Percentiles rank a stretch among this genome's conserved stretches.
Conservation (phyloP, 2,797 vertebrate genomes). For the Orientallactaga sibirica region DNA sequence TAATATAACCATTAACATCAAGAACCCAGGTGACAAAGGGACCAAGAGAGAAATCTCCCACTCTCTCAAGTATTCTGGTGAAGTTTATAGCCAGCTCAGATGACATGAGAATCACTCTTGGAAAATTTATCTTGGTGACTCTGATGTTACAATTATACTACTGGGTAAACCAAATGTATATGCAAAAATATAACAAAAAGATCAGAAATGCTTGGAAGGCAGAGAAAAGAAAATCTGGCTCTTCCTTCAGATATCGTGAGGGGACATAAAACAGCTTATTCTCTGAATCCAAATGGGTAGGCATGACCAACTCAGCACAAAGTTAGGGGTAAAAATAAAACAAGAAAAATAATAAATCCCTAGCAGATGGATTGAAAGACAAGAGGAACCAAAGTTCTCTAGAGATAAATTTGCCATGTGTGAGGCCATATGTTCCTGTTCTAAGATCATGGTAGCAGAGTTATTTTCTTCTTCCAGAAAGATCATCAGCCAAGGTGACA, state of each 20-base stretch:
- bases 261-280: background rate
- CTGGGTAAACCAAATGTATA: background rate
- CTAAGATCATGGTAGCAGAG: background rate
- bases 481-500: background rate
- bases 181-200: background rate
- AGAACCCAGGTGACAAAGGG: background rate
- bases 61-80: background rate
- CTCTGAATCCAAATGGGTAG: conserved; percentile 39
- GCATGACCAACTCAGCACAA: conserved; percentile 31
- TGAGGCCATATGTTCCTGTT: conserved; percentile 27
- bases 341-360: conserved; percentile 28
- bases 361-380: conserved; percentile 48
- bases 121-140: conserved; percentile 25
- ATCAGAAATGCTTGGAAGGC: background rate
- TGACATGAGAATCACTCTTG: background rate
- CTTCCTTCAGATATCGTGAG: background rate
- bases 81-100: background rate
- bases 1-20: background rate
- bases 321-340: background rate
- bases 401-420: conserved; percentile 23
- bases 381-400: conserved; percentile 35
- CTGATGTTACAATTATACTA: conserved; percentile 13
- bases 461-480: conserved; percentile 13
- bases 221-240: conserved; percentile 2
- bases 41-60: fast-evolving